Percentiles rank a stretch among this genome's conserved stretches.
Conservation (phyloP, 1,140 invertebrate species). For the Drosophila eugracilis region DNA sequence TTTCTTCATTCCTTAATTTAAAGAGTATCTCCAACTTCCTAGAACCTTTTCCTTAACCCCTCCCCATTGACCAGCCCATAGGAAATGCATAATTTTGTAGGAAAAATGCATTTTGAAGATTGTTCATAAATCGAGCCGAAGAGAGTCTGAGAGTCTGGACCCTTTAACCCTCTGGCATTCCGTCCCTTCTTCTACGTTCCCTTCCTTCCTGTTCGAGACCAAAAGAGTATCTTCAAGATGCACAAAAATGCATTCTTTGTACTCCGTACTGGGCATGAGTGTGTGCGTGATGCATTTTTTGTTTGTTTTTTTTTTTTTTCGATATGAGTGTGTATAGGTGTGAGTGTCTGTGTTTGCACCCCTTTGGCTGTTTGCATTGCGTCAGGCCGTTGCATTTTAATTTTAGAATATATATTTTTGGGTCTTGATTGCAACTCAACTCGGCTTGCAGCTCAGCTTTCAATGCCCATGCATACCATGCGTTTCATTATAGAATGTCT, state of each 20-base stretch:
- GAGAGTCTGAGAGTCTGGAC: constrained; percentile 25
- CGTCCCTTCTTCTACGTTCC: constrained; percentile 9
- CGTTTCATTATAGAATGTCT: constrained; percentile 60
- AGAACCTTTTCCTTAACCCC: neutral
- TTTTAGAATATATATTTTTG: constrained; percentile 84
- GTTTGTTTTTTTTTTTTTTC: too few relatives aligned
- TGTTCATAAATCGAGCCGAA: constrained; percentile 51
- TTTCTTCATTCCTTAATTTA: too few relatives aligned
- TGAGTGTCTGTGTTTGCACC: constrained; percentile 59
- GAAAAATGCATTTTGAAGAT: constrained; percentile 48
- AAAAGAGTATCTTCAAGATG: constrained; percentile 68
- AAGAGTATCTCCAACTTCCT: neutral
- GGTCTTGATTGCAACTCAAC: constrained; percentile 74
- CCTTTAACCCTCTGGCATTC: constrained; percentile 29
- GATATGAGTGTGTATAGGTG: constrained; percentile 8
- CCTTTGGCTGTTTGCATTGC: constrained; percentile 81
- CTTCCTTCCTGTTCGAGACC: constrained; percentile 28
- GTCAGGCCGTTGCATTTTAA: constrained; percentile 79
- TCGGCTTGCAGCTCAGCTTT: constrained; percentile 68
- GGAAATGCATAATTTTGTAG: constrained; percentile 72
- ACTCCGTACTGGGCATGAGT: constrained; percentile 47
- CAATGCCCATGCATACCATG: constrained; percentile 67
- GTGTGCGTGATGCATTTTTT: constrained; percentile 31
- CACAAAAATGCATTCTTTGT: constrained; percentile 80
- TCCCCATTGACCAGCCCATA: constrained; percentile 14